Evolutionary conservation across 2,113 vertebrate species (phyloP), one percentile per base, ranked within the genome.

Genomic region (Agapornis roseicollis): DNA sequence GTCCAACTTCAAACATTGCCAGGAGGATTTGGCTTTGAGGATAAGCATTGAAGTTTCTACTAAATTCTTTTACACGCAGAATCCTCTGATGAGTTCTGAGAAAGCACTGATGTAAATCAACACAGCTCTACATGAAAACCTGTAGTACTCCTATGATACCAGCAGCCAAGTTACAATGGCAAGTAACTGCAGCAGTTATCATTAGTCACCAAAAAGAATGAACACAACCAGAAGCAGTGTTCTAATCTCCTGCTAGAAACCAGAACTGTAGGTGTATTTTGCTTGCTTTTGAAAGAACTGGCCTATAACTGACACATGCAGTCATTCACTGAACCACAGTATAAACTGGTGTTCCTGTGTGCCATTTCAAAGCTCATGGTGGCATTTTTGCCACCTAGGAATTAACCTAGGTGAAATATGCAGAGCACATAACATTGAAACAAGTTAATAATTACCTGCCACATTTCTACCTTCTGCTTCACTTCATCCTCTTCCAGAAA

Each of bases 381-480:
- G 53, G 56, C 37, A 37, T 76, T 89, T 94, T 65, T 93, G 80
- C 35, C 58, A 61, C 60, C 56, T 11, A 86, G 37, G 41, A 78
- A 88, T 65, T 81, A 74, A 78, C 17, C 49, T 24, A 31, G 15
- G 63, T 90, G 41, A 88, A 91, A 63, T 18, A 64, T 2, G 16
- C 58, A 89, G 28, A 89, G 41, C 31, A 49, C 2, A 0, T 37
- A 77, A 74, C 42, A 70, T 3, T 31, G 42, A 84, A 39, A 52
- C 6, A 29, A 68, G 72, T 82, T 79, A 28, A 80, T 95, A 94
- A 92, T 94, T 99, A 99, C 99, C 99, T 99, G 99, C 99, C 99
- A 99, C 85, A 96, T 89, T 88, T 98, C 98, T 41, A 99, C 98
- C 85, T 98, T 98, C 87, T 97, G 95, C 70, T 97, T 97, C 56